Conservation (phyloP, 2,888 invertebrate genomes). For the Yponomeuta cagnagella region DNA sequence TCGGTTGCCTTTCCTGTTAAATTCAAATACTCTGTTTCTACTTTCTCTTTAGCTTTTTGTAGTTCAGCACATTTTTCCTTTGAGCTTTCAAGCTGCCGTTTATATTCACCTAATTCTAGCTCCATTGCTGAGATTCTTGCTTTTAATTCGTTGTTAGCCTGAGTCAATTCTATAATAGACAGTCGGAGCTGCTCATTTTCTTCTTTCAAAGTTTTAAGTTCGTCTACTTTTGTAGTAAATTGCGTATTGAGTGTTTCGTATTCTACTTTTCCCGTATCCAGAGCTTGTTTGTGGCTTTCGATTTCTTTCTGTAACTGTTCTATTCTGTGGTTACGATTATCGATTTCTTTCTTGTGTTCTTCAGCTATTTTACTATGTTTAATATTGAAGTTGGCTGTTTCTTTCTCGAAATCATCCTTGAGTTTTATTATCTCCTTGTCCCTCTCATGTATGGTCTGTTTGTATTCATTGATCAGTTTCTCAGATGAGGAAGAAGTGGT, state of each 20-base stretch:
- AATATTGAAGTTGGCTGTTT: slow-evolving; percentile 65
- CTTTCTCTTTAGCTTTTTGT: slow-evolving; percentile 71
- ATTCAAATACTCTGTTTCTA: slow-evolving; percentile 76
- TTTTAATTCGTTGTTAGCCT: slow-evolving; percentile 51
- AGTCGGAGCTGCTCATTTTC: slow-evolving; percentile 60
- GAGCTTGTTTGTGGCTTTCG: slow-evolving; percentile 57
- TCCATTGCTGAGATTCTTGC: slow-evolving; percentile 64
- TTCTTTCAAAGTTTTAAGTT: slow-evolving; percentile 57
- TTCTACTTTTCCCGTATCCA: slow-evolving; percentile 66
- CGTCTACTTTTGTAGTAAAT: slow-evolving; percentile 58
- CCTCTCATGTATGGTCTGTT: slow-evolving; percentile 69
- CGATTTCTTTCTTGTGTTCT: slow-evolving; percentile 70
- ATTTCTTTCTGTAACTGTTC: slow-evolving; percentile 67
- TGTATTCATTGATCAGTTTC: slow-evolving; percentile 61
- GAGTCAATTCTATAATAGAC: slow-evolving; percentile 57
- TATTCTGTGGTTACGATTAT: slow-evolving; percentile 67
- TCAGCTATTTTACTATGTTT: slow-evolving; percentile 68
- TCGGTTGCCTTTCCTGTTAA: slow-evolving; percentile 76
- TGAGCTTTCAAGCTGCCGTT: slow-evolving; percentile 70
- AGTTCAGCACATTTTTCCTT: slow-evolving; percentile 76
- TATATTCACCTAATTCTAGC: slow-evolving; percentile 73
- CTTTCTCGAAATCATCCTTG: slow-evolving; percentile 64
- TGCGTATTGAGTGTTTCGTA: slow-evolving; percentile 64
- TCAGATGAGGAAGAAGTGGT: slow-evolving; percentile 52
- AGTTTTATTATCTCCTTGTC: slow-evolving; percentile 73